Evolutionary conservation across 53 echinoderm and acorn worm genomes (phyloP).

Genomic region (Zoroaster sp.): DNA sequence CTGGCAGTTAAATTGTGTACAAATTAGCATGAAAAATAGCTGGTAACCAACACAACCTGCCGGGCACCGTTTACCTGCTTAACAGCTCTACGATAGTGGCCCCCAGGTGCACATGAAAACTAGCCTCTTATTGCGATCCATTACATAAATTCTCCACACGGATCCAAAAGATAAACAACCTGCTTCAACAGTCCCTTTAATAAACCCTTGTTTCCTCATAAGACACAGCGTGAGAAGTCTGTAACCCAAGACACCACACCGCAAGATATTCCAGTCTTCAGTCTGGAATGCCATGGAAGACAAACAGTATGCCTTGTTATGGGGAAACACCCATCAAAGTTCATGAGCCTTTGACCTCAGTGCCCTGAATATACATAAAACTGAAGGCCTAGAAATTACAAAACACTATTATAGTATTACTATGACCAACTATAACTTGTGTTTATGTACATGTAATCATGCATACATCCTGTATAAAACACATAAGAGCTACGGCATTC

Average conservation of each 20-base stretch:
- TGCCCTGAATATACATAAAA: neutral
- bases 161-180: no score
- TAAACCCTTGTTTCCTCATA: neutral
- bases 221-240: neutral
- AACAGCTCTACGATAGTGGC: no score
- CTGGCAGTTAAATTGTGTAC: no score
- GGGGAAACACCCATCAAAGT: slow-evolving; percentile 54
- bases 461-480: no score
- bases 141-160: no score
- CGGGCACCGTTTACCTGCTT: neutral
- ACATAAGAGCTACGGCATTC: no score
- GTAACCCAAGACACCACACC: neutral
- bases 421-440: no score
- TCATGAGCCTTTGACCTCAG: slow-evolving; percentile 24
- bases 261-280: neutral
- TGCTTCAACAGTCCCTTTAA: no score
- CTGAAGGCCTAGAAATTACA: neutral
- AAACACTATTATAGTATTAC: neutral
- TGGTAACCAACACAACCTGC: no score
- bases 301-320: slow-evolving; percentile 14
- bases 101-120: neutral
- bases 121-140: no score
- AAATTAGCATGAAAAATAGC: no score
- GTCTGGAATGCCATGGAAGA: slow-evolving; percentile 8
- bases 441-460: no score